Percentiles rank a stretch among this genome's conserved stretches.
Conservation (phyloP, 2,888 invertebrate genomes). For the Pyralis farinalis region DNA sequence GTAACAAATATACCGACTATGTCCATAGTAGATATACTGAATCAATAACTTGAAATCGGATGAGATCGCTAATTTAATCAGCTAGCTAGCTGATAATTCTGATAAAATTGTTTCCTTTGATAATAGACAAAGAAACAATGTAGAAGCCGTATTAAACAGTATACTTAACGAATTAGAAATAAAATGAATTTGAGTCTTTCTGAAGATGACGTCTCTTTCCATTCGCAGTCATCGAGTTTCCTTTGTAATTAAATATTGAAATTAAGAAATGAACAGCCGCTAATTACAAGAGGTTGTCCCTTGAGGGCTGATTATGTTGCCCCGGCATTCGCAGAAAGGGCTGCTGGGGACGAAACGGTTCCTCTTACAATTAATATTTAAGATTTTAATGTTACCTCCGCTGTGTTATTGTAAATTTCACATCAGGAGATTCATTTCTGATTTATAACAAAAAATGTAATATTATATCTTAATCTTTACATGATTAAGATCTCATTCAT, state of each 20-base stretch:
- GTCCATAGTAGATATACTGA: too few species aligned
- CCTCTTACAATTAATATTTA: constrained; percentile 72
- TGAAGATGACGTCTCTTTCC: constrained; percentile 74
- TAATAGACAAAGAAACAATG: constrained; percentile 57
- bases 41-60: not conserved
- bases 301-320: constrained; percentile 74
- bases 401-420: constrained; percentile 13
- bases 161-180: constrained; percentile 63
- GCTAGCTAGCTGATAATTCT: constrained; percentile 11
- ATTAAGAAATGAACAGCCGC: constrained; percentile 82
- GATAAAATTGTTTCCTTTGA: constrained; percentile 52
- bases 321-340: constrained; percentile 71
- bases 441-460: constrained; percentile 1
- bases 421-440: constrained; percentile 17
- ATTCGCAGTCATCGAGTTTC: constrained; percentile 76
- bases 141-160: constrained; percentile 58
- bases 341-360: constrained; percentile 49
- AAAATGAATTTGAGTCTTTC: constrained; percentile 70
- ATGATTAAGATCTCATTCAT: too few species aligned
- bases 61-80: not conserved
- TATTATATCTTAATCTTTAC: too few species aligned
- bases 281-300: constrained; percentile 81
- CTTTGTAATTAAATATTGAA: constrained; percentile 83
- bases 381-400: constrained; percentile 55
- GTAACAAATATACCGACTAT: too few species aligned